These are phyloP conservation scores for Nomada flava DNA, from an alignment of 2,888 invertebrate species.

Conservation along the genomic window DNA sequence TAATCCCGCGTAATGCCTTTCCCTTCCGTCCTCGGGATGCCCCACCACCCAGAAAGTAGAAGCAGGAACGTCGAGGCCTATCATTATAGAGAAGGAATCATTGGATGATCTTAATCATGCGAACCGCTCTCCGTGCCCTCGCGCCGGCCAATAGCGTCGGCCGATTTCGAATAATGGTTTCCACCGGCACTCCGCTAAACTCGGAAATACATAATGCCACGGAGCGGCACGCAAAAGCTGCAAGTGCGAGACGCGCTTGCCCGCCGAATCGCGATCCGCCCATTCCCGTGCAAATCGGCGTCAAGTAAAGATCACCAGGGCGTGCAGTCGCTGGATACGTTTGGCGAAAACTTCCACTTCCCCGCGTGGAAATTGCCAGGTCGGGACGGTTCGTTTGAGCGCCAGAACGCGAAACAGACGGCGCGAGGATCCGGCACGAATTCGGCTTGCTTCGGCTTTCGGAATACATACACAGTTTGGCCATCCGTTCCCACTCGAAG, in stretches of 20 bases:
- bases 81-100: slow-evolving; percentile 84
- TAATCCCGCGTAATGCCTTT: slow-evolving; percentile 64
- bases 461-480: no score
- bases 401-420: no score
- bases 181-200: slow-evolving; percentile 72
- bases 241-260: slow-evolving; percentile 37
- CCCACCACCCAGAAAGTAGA: slow-evolving; percentile 60
- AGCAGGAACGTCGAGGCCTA: slow-evolving; percentile 75
- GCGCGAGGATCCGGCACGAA: no score
- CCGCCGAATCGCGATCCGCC: slow-evolving; percentile 28
- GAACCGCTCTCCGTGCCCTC: slow-evolving; percentile 81
- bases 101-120: slow-evolving; percentile 84
- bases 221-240: slow-evolving; percentile 30
- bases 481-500: no score
- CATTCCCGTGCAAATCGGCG: slow-evolving; percentile 22
- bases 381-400: background rate
- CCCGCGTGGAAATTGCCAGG: background rate
- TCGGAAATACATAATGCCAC: slow-evolving; percentile 72
- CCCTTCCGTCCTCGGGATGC: slow-evolving; percentile 47
- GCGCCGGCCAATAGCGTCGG: slow-evolving; percentile 80
- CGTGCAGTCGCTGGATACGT: slow-evolving; percentile 5
- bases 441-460: background rate
- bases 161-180: slow-evolving; percentile 81
- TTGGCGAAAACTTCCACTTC: background rate
- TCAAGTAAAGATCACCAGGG: slow-evolving; percentile 9